phyloP scores from a whole-genome alignment of 2,797 vertebrate species.

The Catostomus latipinnis region DNA sequence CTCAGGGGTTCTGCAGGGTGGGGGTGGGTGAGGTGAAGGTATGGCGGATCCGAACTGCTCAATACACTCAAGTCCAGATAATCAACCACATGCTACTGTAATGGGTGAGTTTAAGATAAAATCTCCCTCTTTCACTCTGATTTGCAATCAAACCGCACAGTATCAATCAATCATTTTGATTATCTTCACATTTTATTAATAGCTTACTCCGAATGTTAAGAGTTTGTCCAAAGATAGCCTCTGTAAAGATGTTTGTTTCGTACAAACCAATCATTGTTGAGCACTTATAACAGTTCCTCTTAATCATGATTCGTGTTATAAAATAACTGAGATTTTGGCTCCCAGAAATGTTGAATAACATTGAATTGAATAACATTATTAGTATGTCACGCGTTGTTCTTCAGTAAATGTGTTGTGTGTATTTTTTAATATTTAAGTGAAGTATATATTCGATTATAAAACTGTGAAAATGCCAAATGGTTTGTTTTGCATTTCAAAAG shows the following conservation, averaged over 20 bases:
- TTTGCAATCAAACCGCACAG: background rate
- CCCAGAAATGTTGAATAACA: too few species aligned
- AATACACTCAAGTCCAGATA: background rate
- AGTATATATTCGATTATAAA: too few species aligned
- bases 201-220: background rate
- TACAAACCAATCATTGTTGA: background rate
- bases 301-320: too few species aligned
- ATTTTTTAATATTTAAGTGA: too few species aligned
- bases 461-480: too few species aligned
- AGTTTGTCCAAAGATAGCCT: background rate
- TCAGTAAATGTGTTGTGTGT: too few species aligned
- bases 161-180: background rate
- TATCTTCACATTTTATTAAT: background rate
- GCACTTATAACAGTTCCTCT: background rate
- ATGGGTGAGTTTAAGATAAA: background rate
- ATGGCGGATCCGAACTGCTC: slow-evolving; percentile 64
- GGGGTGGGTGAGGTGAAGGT: slow-evolving; percentile 71
- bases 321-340: too few species aligned
- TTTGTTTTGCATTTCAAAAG: slow-evolving; percentile 21
- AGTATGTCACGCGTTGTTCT: too few species aligned
- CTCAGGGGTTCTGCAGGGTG: slow-evolving; percentile 79
- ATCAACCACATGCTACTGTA: background rate
- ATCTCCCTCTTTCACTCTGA: background rate
- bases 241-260: too few species aligned
- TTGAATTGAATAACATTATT: too few species aligned